phyloP scores from a whole-genome alignment of 2,797 vertebrate species.

The Oreochromis grahami region DNA sequence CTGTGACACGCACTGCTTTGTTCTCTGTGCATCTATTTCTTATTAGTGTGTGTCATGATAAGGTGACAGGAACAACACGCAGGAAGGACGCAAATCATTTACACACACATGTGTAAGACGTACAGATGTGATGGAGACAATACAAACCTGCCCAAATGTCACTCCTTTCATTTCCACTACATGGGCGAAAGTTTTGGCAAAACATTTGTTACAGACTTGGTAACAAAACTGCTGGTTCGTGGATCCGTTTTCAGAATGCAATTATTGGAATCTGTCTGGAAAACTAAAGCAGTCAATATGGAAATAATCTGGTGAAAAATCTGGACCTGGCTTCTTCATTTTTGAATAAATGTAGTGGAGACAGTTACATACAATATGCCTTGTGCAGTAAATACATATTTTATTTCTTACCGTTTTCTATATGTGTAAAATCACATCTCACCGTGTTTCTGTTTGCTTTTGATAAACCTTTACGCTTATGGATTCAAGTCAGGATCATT shows the following conservation, averaged over 20 bases:
- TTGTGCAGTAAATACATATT: neutral
- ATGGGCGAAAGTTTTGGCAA: neutral
- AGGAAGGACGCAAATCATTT: neutral
- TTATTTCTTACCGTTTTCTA: neutral
- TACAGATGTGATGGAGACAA: neutral
- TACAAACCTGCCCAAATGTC: neutral
- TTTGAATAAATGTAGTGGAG: neutral
- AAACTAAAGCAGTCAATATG: neutral
- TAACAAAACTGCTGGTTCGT: neutral
- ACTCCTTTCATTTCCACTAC: neutral
- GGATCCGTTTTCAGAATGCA: neutral
- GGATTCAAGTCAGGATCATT: neutral
- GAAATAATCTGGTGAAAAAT: neutral
- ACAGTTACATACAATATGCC: fast-evolving
- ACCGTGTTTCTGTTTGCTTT: neutral
- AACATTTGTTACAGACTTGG: neutral
- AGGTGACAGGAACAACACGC: neutral
- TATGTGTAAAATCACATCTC: neutral
- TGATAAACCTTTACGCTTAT: neutral
- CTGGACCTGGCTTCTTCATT: neutral
- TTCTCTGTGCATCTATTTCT: neutral
- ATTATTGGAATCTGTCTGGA: neutral
- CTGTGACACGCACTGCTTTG: neutral
- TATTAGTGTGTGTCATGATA: neutral
- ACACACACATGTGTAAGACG: neutral